Evolutionary conservation across 1,140 invertebrate genomes (phyloP), one percentile per base, ranked within the genome.

Genomic region (Linepithema humile): DNA sequence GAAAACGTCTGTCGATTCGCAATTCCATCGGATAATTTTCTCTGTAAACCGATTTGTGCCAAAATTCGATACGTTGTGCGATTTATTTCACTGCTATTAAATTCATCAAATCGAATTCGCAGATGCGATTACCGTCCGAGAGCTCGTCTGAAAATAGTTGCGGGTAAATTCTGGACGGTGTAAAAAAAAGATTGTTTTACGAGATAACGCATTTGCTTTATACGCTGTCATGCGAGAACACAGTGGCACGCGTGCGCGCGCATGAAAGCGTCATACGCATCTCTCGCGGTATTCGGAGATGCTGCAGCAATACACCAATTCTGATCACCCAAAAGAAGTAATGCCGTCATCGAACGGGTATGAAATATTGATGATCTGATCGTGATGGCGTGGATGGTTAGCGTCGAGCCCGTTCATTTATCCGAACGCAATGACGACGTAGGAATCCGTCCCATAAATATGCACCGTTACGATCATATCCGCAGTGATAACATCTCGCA

Each of bases 281-380:
- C 12, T 74, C 32, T 23, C 3, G 9, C 3, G 20, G 23, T 20
- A 26, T 3, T 40, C 15, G 45, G 7, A 32, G 10, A 43, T 53
- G n/a, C 9, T 38, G 26, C 57, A 26, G 26, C 65, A 32, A 65
- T 17, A 40, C 17, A 35, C 3, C 57, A 64, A 65, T 60, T n/a
- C 2, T 23, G 65, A 77, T 17, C 64, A 55, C 38, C 12, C 32
- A n/a, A 57, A 73, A 77, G 50, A 87, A 74, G 45, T 38, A 5
- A 67, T 40, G n/a, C 43, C 70, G 20, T 29, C 45, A 60, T 60
- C 80, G 64, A 72, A 45, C 69, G 50, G 57, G 48, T 74, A 89
- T 90, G 88, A 90, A 90, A 90, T 90, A 90, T 90, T 89, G 83
- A 90, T 90, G 85, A 89, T 59, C 62, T 38, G 35, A 29, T 67